phyloP scores from a whole-genome alignment of 2,113 vertebrate genomes.

The Ceyx margarethae region DNA sequence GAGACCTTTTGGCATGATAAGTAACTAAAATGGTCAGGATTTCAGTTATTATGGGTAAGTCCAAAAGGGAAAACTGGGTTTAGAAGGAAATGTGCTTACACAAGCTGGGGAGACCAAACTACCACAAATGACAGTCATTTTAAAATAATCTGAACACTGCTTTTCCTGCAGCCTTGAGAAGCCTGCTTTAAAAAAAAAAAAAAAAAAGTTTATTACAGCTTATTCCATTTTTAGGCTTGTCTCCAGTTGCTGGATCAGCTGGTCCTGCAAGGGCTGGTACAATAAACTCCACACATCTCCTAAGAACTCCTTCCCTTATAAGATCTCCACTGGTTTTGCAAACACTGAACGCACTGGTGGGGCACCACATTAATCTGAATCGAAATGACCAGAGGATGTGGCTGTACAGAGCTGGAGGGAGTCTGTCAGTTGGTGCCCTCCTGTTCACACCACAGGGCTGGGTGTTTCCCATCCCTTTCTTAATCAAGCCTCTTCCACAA shows the following conservation, averaged over 20 bases:
- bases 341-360: background rate
- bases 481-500: accelerated
- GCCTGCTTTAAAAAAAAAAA: background rate
- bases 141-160: background rate
- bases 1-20: background rate
- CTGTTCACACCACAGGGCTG: background rate
- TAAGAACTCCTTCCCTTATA: background rate
- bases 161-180: background rate
- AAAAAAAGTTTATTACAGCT: background rate
- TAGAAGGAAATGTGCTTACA: background rate
- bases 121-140: background rate
- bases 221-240: background rate
- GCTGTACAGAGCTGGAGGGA: background rate
- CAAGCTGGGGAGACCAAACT: background rate
- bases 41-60: background rate
- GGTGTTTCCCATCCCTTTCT: background rate
- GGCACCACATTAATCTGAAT: background rate
- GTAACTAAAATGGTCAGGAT: background rate
- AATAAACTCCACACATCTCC: background rate
- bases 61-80: background rate
- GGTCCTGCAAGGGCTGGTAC: background rate
- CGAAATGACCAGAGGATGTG: background rate
- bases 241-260: background rate
- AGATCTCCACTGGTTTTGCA: background rate
- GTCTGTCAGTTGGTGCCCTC: background rate